phyloP scores from a whole-genome alignment of 2,888 invertebrate genomes.

The Drosophila colorata region DNA sequence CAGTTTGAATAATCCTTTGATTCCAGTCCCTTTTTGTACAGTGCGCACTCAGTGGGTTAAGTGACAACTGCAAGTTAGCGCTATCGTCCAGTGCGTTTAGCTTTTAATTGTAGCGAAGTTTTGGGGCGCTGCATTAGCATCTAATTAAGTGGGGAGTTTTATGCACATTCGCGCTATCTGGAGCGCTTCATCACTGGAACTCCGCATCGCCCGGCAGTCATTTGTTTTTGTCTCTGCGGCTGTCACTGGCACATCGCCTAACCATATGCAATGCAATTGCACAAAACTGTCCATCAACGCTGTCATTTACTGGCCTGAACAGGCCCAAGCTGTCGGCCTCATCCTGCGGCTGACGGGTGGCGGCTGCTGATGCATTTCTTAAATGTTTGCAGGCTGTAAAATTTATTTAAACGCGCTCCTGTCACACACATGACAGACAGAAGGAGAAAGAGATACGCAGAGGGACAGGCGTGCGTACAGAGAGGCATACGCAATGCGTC shows the following conservation, averaged over 20 bases:
- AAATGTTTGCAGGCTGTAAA: constrained; percentile 67
- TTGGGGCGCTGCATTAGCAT: constrained; percentile 69
- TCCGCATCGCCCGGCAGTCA: constrained; percentile 5
- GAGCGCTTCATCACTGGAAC: constrained; percentile 3
- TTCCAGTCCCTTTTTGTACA: background rate
- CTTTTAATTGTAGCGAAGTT: constrained; percentile 72
- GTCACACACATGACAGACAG: constrained; percentile 68
- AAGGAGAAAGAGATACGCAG: constrained; percentile 23
- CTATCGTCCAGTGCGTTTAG: constrained; percentile 71
- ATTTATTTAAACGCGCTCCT: constrained; percentile 74
- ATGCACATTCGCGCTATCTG: constrained; percentile 41
- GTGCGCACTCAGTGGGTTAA: constrained; percentile 54
- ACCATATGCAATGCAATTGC: constrained; percentile 77
- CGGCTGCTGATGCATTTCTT: constrained; percentile 67
- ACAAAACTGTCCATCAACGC: constrained; percentile 78
- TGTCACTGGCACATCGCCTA: constrained; percentile 71
- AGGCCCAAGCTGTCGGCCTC: constrained; percentile 47
- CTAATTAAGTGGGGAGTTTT: constrained; percentile 66
- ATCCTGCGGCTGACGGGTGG: constrained; percentile 46
- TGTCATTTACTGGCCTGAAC: constrained; percentile 73
- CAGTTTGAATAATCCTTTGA: background rate
- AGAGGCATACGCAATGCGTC: constrained; percentile 72
- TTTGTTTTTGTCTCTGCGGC: constrained; percentile 46
- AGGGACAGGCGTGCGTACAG: background rate
- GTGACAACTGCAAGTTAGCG: constrained; percentile 54